Base-by-base conservation (phyloP, 1,140 invertebrate genomes). In the Rhopalosiphum maidis region DNA sequence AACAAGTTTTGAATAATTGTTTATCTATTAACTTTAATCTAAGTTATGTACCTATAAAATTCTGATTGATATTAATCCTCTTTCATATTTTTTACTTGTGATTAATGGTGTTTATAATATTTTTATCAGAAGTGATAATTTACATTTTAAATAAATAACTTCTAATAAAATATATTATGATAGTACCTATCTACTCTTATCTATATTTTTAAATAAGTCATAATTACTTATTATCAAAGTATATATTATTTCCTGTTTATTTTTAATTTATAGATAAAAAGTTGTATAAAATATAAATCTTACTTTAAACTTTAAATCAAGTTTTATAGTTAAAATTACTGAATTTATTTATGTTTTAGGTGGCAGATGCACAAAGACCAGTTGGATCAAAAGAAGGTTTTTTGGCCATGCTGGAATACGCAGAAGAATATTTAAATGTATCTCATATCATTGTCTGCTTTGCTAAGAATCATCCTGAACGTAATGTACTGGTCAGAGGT, bases 371-470 rank as follows among this genome's bases (percentile, higher is more conserved):
- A 35, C 90, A 91, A 87, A 88, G 91, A 93, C 97, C 97, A 9
- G 97, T 98, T 94, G 98, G 98, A 94, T 99, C 98, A 91, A 98
- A 99, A 95, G 98, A 99, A 95, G 97, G 97, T 94, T 99, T 99
- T 95, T 97, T 99, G 94, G 97, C 98, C 85, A 96, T 99, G 54
- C 96, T 99, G 94, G 99, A 99, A 96, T 99, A 98, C 95, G 99
- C 99, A 86, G 99, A 99, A 95, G 99, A 99, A 95, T 97, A 97
- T 94, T 96, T 99, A 23, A 96, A 97, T 88, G 99, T 98, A 95
- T 96, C 96, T 87, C 96, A 98, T 95, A 97, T 98, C 85, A 96
- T 98, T 93, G 96, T 98, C 94, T 98, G 97, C 95, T 97, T 99
- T 94, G 96, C 97, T 93, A 98, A 98, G 95, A 97, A 97, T 95